Evolutionary conservation across 2,888 invertebrate species (phyloP).

Genomic region (Sepioteuthis lessoniana): DNA sequence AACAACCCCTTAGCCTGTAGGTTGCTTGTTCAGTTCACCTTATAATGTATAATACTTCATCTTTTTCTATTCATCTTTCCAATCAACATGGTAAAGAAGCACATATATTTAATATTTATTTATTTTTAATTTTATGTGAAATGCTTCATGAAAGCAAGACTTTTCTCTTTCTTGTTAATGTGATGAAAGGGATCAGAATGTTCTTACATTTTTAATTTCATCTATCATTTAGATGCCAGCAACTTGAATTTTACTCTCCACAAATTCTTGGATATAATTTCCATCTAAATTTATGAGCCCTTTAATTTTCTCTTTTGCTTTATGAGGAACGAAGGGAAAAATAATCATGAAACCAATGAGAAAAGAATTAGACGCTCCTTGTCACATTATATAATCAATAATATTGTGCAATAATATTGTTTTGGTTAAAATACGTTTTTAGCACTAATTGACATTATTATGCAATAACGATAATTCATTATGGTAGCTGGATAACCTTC

Average conservation of each 20-base stretch:
- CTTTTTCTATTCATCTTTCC: not conserved
- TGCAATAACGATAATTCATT: not conserved
- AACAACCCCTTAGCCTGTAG: not conserved
- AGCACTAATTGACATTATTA: not conserved
- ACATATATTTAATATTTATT: not conserved
- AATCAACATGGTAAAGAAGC: not conserved
- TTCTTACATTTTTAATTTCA: not conserved
- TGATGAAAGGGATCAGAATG: not conserved
- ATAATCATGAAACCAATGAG: not conserved
- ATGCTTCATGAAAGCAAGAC: not conserved
- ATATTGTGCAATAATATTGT: not conserved
- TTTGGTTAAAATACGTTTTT: not conserved
- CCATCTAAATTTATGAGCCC: constrained; percentile 33
- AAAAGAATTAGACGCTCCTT: not conserved
- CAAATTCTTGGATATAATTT: not conserved
- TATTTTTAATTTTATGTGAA: not conserved
- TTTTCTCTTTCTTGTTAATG: not conserved
- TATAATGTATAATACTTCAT: not conserved
- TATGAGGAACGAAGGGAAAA: not conserved
- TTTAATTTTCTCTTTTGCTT: constrained; percentile 14
- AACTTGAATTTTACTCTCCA: not conserved
- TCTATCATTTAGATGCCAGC: constrained; percentile 2
- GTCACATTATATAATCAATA: not conserved
- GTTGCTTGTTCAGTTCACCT: not conserved
- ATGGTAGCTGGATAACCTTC: too few species aligned